Evolutionary conservation across 2,888 invertebrate genomes (phyloP).

Genomic region (Macrophya alboannulata): DNA sequence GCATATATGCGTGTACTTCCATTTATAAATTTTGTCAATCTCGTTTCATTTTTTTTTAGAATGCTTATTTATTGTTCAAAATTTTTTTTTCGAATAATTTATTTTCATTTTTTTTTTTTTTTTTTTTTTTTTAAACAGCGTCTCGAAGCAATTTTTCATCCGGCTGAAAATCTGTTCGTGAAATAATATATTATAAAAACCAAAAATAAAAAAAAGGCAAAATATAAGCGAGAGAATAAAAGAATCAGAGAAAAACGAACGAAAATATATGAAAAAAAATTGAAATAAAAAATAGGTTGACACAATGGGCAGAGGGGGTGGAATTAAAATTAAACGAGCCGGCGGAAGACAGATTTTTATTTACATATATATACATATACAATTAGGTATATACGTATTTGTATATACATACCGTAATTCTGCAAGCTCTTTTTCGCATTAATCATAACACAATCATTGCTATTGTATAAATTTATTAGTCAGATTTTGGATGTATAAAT

Average conservation of each 20-base stretch:
- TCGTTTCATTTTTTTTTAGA: no score
- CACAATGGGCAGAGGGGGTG: not conserved
- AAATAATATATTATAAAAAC: not conserved
- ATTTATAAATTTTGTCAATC: no score
- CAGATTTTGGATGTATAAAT: not conserved
- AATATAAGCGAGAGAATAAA: not conserved
- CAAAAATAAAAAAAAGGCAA: not conserved
- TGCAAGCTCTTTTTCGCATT: not conserved
- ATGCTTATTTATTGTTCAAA: no score
- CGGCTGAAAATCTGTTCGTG: not conserved
- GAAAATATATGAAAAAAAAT: not conserved
- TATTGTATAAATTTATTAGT: not conserved
- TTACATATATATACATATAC: not conserved
- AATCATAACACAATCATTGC: not conserved
- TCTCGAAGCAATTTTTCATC: no score
- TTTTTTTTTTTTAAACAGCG: no score
- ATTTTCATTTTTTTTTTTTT: no score
- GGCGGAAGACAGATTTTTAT: not conserved
- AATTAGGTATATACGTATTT: not conserved
- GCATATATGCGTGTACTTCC: no score
- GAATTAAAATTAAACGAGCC: not conserved
- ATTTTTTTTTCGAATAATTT: no score
- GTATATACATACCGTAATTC: not conserved
- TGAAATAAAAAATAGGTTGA: not conserved
- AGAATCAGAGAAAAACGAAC: not conserved